Conservation (phyloP, 2,888 invertebrate species). For the Dione vanillae region DNA sequence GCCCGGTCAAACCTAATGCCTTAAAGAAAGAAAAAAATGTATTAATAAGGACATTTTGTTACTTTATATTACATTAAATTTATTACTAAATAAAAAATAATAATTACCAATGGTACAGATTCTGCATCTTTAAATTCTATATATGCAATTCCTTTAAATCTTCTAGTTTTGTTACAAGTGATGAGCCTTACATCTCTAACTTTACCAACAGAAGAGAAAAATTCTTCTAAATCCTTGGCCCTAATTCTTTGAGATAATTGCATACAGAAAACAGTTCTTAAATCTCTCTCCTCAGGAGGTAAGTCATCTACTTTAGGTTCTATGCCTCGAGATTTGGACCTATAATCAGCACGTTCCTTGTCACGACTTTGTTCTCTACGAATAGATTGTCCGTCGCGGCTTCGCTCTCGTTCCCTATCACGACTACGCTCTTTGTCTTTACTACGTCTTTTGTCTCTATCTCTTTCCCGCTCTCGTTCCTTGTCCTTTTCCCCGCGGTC, state of each 20-base stretch:
- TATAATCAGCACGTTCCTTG: conserved; percentile 70
- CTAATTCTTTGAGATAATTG: conserved; percentile 97
- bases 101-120: conserved; percentile 94
- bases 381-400: conserved; percentile 47
- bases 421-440: conserved; percentile 50
- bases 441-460: conserved; percentile 53
- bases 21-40: conserved; percentile 72
- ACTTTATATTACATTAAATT: background rate
- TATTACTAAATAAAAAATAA: background rate
- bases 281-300: conserved; percentile 98
- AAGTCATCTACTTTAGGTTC: conserved; percentile 88
- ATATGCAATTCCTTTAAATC: conserved; percentile 99
- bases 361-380: conserved; percentile 58
- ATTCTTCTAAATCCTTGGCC: conserved; percentile 98
- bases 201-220: conserved; percentile 99
- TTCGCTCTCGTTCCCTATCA: conserved; percentile 62
- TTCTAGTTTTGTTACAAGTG: conserved; percentile 98
- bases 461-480: conserved; percentile 52
- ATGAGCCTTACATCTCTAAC: conserved; percentile 99
- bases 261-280: conserved; percentile 99
- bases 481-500: conserved; percentile 47
- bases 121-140: conserved; percentile 99
- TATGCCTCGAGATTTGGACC: conserved; percentile 79
- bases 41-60: background rate
- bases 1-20: conserved; percentile 98